phyloP scores from a whole-genome alignment of 2,888 invertebrate species.

The Epirrhoe tristata region DNA sequence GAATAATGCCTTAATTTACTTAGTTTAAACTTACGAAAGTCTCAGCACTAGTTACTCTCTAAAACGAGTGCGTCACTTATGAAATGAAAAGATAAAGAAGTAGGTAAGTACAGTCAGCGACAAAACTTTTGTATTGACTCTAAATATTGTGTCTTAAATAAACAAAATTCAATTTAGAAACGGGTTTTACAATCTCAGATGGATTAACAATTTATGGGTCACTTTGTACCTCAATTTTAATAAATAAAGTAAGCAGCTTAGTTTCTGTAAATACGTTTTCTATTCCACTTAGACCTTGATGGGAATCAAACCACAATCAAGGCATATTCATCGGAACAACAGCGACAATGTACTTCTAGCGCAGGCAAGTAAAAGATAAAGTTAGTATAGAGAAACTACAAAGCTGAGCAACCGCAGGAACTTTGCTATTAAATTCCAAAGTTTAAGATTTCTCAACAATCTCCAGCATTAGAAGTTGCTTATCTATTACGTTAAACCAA shows the following conservation, averaged over 20 bases:
- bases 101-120: too few species aligned
- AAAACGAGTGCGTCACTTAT: not conserved
- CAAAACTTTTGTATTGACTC: too few species aligned
- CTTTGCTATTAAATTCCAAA: conserved; percentile 51
- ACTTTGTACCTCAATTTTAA: too few species aligned
- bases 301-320: not conserved
- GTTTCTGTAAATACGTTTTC: too few species aligned
- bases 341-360: not conserved
- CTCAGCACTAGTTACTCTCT: not conserved
- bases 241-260: too few species aligned
- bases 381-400: conserved; percentile 27
- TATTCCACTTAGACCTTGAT: not conserved
- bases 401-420: conserved; percentile 41
- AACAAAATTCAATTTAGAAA: too few species aligned
- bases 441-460: conserved; percentile 50
- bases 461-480: conserved; percentile 43
- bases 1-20: conserved; percentile 12
- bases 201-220: too few species aligned
- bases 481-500: conserved; percentile 39
- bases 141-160: too few species aligned
- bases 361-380: not conserved
- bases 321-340: not conserved
- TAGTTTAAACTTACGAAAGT: conserved; percentile 14
- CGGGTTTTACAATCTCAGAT: too few species aligned
- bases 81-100: not conserved